Base-by-base conservation (phyloP, 2,888 invertebrate species). In the Ferrisia virgata region DNA sequence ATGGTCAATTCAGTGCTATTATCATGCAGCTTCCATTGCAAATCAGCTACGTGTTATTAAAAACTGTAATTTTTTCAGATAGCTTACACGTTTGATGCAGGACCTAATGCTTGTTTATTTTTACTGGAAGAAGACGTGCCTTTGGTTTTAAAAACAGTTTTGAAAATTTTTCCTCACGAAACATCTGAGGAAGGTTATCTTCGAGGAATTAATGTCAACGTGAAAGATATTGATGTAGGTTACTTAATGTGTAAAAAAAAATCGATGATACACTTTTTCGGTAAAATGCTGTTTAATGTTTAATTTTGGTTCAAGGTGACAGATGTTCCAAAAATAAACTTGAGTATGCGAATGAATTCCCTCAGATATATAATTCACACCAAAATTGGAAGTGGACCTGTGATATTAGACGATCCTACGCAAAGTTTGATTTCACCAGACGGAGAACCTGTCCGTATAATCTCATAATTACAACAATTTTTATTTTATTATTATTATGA, bases 31-130 rank as follows among this genome's bases (percentile, higher is more conserved):
- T 76, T 76, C 4, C 6, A 5, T 36, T 76, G 25, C 9, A 13
- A 40, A 31, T 5, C n/a, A n/a, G n/a, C n/a, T n/a, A n/a, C n/a
- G n/a, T n/a, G n/a, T n/a, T n/a, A n/a, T 15, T 31, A 22, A 9
- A n/a, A 79, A 36, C 28, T 18, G 25, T 79, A 4, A 9, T 81
- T 69, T 58, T 88, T 89, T 81, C 87, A 93, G 92, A 92, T 96
- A 8, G 97, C 97, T 0, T 99, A 99, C 88, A 98, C 99, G 18
- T 99, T 96, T 90, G 99, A 99, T 91, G 99, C 99, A 84, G 99
- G 99, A 5, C 95, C 98, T 79, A 99, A 99, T 90, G 96, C 96
- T 4, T 97, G 96, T 88, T 89, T 99, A 0, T 98, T 95, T 89
- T 89, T 97, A 18, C 89, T 95, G 79, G 93, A 95, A 86, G 90